A percentile compares a stretch with the other conserved stretches of the same genome.
These are phyloP conservation scores for Nylanderia fulva DNA, from an alignment of 1,140 invertebrate genomes.

Conservation along the genomic window DNA sequence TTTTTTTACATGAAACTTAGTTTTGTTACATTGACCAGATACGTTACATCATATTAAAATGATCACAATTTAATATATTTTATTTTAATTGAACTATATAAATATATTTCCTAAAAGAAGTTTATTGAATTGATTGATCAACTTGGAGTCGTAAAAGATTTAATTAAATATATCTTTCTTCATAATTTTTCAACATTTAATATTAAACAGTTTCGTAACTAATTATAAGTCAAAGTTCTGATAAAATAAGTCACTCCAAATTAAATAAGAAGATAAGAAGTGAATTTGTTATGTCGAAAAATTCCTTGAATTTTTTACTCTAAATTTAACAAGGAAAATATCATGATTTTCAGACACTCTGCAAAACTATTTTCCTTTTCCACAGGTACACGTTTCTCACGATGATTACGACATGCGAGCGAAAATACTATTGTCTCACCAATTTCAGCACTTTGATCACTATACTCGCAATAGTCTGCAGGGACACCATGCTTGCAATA, in stretches of 20 bases:
- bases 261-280: neutral
- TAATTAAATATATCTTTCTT: neutral
- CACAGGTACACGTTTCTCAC: constrained; percentile 21
- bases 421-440: constrained; percentile 86
- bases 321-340: neutral
- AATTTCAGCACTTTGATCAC: constrained; percentile 92
- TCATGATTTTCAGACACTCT: neutral
- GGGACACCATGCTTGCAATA: constrained; percentile 90
- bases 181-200: too few relatives aligned
- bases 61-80: neutral
- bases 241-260: neutral
- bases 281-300: neutral
- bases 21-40: neutral
- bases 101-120: neutral
- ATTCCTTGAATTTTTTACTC: neutral
- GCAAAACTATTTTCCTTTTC: neutral
- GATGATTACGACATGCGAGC: neutral
- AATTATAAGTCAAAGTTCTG: neutral
- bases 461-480: constrained; percentile 91
- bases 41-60: neutral
- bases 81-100: neutral
- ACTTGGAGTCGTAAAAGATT: neutral
- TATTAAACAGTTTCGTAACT: too few relatives aligned
- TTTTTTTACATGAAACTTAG: neutral
- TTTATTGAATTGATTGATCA: neutral